These are phyloP conservation scores for Conchocele bisecta DNA, from an alignment of 2,888 invertebrate genomes.

Conservation along the genomic window DNA sequence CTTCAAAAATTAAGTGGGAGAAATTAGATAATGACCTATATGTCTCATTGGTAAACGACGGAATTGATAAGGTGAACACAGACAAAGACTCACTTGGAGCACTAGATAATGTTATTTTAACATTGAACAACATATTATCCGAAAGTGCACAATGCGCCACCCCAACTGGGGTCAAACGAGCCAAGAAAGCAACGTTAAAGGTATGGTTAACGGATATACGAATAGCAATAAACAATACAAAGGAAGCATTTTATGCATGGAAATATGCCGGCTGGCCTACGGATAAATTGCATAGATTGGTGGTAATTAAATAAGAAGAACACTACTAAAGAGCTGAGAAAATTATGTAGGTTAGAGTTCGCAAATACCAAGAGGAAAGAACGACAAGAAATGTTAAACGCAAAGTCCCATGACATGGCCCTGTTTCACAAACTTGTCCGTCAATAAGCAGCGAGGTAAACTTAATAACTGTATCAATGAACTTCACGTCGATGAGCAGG, in stretches of 20 bases:
- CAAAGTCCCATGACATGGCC: background rate
- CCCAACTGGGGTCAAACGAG: too few species aligned
- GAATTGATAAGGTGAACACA: too few species aligned
- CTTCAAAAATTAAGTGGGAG: too few species aligned
- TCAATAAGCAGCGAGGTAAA: background rate
- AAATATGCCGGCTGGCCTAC: background rate
- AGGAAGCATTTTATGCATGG: background rate
- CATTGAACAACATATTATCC: too few species aligned
- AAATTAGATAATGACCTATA: too few species aligned
- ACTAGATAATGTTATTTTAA: too few species aligned
- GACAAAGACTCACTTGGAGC: too few species aligned
- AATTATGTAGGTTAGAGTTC: slow-evolving; percentile 1
- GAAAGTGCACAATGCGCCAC: too few species aligned
- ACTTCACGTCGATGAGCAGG: background rate
- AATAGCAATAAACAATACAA: background rate
- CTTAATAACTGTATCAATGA: background rate
- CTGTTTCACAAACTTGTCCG: background rate
- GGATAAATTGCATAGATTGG: background rate
- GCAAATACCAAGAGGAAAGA: background rate
- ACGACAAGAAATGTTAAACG: slow-evolving; percentile 3
- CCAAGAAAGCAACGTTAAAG: background rate
- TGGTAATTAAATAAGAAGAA: slow-evolving; percentile 1
- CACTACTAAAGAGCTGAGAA: background rate
- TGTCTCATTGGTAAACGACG: too few species aligned
- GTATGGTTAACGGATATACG: background rate